phyloP scores from a whole-genome alignment of 1,140 invertebrate genomes.

The Monomorium pharaonis region DNA sequence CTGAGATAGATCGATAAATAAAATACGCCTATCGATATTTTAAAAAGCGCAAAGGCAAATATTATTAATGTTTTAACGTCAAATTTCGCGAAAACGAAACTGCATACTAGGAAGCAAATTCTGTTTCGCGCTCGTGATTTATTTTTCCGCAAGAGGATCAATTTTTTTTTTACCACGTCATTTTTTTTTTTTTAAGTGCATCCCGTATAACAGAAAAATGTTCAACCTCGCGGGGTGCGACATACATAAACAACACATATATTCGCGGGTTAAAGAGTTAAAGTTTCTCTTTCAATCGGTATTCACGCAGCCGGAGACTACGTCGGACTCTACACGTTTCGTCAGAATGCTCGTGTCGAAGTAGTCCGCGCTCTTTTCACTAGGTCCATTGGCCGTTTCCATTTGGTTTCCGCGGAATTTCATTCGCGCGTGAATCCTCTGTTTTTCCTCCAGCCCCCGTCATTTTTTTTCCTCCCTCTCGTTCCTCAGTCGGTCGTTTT shows the following conservation, averaged over 20 bases:
- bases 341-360: slow-evolving; percentile 1
- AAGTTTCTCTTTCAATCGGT: slow-evolving; percentile 2
- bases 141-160: neutral
- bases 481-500: slow-evolving; percentile 7
- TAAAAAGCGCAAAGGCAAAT: neutral
- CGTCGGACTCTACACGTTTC: neutral
- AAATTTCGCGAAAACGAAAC: neutral
- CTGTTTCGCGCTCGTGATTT: neutral
- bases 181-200: neutral
- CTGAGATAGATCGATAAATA: neutral
- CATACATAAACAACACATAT: neutral
- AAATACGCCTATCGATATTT: neutral
- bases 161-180: neutral
- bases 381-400: slow-evolving; percentile 39
- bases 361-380: slow-evolving; percentile 36
- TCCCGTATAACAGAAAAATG: neutral
- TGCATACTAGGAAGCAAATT: neutral
- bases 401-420: slow-evolving; percentile 47
- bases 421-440: slow-evolving; percentile 11
- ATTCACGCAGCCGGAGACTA: neutral
- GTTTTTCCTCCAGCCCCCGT: neutral
- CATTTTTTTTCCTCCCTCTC: neutral
- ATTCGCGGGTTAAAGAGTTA: slow-evolving; percentile 24
- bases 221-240: neutral
- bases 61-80: neutral